Evolutionary conservation across 2,113 vertebrate genomes (phyloP), one percentile per base, ranked within the genome.

Genomic region (Pipa parva): DNA sequence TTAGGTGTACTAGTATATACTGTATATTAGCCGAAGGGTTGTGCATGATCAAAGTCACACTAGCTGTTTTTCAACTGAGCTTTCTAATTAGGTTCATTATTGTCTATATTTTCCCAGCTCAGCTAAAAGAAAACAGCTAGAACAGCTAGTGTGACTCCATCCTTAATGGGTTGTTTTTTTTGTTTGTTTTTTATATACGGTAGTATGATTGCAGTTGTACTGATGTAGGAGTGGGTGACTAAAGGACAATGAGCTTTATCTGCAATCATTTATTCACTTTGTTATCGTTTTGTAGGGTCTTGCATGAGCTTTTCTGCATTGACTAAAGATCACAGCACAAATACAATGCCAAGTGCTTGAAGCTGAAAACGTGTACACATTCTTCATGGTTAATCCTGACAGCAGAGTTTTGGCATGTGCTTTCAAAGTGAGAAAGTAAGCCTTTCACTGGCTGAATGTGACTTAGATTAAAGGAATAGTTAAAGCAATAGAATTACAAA

Each of bases 301-400:
- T 28, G 48, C 55, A 36, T 18, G 54, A 36, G 42, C 25, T 55
- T 52, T n/a, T 64, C 63, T 55, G 37, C 20, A 42, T 12, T 15
- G 22, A 29, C 50, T 63, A 28, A 33, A 59, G 55, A 68, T 68
- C 65, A 52, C 49, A 42, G 42, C 56, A 45, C 31, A 52, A 57
- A 49, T 13, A 26, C 29, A 37, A 59, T 27, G 9, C 55, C 33
- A 22, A 27, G 48, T 20, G 18, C 55, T 57, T 6, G 9, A 18
- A 26, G 12, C 26, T 29, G 33, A 48, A 27, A 25, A 61, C 48
- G 46, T 31, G 24, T 15, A 45, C 18, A 29, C 39, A 52, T 31
- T 42, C 37, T 18, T 39, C 21, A 25, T n/a, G 27, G 7, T 33
- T 11, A 12, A 12, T 22, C n/a, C 39, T 4, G 48, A 63, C 33